Percentiles rank a stretch among this genome's conserved stretches.
Conservation (phyloP, 2,888 invertebrate genomes). For the Cephalotes varians region DNA sequence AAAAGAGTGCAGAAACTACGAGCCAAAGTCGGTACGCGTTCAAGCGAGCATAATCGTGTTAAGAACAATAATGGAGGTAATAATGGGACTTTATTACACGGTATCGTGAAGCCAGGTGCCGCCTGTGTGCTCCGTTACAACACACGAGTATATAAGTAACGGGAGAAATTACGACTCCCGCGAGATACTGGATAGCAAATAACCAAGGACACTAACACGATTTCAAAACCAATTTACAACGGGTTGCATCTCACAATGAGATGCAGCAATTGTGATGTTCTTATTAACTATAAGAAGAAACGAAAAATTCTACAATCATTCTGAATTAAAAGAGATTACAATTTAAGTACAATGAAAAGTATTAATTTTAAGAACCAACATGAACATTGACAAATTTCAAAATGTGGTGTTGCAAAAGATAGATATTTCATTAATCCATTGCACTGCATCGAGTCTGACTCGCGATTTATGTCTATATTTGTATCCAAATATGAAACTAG, state of each 20-base stretch:
- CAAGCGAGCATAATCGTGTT: conserved; percentile 55
- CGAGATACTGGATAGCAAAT: conserved; percentile 35
- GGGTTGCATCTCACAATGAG: neutral
- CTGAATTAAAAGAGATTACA: neutral
- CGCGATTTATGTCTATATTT: neutral
- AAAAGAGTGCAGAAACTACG: neutral
- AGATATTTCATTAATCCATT: neutral
- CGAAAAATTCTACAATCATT: neutral
- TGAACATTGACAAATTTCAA: neutral
- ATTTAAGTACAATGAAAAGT: neutral
- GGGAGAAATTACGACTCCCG: conserved; percentile 42
- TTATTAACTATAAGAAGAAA: neutral
- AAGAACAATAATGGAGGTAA: conserved; percentile 54
- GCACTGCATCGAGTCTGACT: neutral
- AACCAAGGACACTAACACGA: neutral
- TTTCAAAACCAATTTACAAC: conserved; percentile 25
- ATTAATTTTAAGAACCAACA: neutral
- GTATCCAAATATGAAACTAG: no score
- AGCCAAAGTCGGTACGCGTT: conserved; percentile 10
- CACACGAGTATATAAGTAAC: conserved; percentile 50
- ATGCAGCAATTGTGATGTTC: neutral
- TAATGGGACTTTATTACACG: conserved; percentile 55
- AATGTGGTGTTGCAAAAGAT: neutral
- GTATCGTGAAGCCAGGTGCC: conserved; percentile 32
- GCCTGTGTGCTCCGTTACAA: conserved; percentile 31